Percentiles rank a stretch among this genome's conserved stretches.
Conservation (phyloP, 2,113 vertebrate species). For the Ornithorhynchus anatinus region DNA sequence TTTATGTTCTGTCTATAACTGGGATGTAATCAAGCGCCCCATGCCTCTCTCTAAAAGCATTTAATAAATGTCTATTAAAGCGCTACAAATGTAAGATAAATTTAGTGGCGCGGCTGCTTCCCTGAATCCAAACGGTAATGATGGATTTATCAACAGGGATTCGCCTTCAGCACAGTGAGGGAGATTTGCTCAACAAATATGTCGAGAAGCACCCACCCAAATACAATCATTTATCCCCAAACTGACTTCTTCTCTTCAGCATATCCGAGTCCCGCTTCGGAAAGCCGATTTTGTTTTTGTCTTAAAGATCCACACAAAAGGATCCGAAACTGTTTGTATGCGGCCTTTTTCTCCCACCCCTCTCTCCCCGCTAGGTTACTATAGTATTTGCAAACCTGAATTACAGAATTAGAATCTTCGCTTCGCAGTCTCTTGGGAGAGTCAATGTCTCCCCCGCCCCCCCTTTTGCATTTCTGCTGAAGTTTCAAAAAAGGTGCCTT, state of each 20-base stretch:
- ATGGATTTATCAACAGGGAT: conserved; percentile 83
- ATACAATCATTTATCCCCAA: conserved; percentile 68
- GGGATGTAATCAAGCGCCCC: conserved; percentile 83
- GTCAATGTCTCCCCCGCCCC: too few species aligned
- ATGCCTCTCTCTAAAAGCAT: conserved; percentile 83
- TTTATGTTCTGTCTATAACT: conserved; percentile 81
- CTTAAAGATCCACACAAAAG: not conserved
- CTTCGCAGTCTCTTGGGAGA: too few species aligned
- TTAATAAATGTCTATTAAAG: conserved; percentile 90
- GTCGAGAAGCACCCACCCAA: conserved; percentile 69
- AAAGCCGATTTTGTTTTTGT: not conserved
- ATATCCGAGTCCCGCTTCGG: conserved; percentile 23
- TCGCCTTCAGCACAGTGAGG: conserved; percentile 74
- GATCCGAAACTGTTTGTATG: not conserved
- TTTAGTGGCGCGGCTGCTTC: conserved; percentile 80
- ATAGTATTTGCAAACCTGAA: too few species aligned
- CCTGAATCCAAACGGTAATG: conserved; percentile 79
- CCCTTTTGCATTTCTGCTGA: too few species aligned
- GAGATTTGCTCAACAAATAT: conserved; percentile 77
- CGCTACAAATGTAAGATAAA: conserved; percentile 84
- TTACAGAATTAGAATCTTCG: too few species aligned
- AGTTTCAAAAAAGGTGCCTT: too few species aligned
- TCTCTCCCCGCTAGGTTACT: too few species aligned
- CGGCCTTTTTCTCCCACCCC: not conserved
- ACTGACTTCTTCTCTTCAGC: conserved; percentile 42